These are phyloP conservation scores for Andrena trimmerana DNA, from an alignment of 2,888 invertebrate genomes.

Conservation along the genomic window DNA sequence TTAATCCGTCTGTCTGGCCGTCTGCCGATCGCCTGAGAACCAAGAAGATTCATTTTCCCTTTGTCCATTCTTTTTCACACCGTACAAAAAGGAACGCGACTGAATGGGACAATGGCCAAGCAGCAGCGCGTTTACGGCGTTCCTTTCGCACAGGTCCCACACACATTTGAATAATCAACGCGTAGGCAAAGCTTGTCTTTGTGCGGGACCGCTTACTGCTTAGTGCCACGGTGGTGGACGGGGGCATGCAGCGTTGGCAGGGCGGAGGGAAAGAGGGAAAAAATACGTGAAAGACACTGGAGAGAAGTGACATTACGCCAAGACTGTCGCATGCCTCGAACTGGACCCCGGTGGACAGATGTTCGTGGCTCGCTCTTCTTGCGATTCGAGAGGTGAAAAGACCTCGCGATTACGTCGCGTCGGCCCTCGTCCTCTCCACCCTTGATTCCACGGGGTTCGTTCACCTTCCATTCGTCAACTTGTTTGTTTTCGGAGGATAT, in stretches of 20 bases:
- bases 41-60: constrained; percentile 80
- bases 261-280: background rate
- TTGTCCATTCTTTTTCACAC: constrained; percentile 82
- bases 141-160: constrained; percentile 60
- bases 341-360: constrained; percentile 56
- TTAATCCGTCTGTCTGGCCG: constrained; percentile 77
- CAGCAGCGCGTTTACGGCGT: constrained; percentile 65
- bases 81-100: constrained; percentile 72
- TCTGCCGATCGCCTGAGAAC: constrained; percentile 80
- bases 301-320: constrained; percentile 44
- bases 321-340: constrained; percentile 51
- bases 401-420: constrained; percentile 39
- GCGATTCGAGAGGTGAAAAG: constrained; percentile 33
- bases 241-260: background rate
- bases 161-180: constrained; percentile 61
- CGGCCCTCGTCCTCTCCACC: constrained; percentile 6
- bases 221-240: background rate
- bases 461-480: constrained; percentile 46
- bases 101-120: constrained; percentile 73
- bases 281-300: constrained; percentile 39
- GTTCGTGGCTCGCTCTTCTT: constrained; percentile 41
- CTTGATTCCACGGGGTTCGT: constrained; percentile 57
- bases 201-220: background rate
- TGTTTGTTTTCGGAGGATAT: background rate
- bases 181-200: constrained; percentile 32